Evolutionary conservation across 2,888 invertebrate genomes (phyloP).

Genomic region (Caenorhabditis imperialis): DNA sequence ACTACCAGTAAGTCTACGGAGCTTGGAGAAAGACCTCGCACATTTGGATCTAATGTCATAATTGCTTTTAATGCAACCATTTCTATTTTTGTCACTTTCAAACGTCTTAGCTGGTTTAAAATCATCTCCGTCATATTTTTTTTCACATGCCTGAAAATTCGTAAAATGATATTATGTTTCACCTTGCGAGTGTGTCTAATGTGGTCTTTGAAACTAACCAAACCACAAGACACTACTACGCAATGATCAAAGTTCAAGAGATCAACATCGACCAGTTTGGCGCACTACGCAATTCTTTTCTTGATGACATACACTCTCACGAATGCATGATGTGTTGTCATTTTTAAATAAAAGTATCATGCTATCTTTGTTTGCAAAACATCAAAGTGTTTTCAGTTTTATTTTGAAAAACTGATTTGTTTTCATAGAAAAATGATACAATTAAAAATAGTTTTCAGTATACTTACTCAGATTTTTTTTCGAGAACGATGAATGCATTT

Average conservation of each 20-base stretch:
- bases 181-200: not conserved
- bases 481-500: constrained; percentile 41
- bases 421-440: not conserved
- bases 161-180: not conserved
- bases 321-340: constrained; percentile 42
- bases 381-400: constrained; percentile 9
- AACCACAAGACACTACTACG: constrained; percentile 36
- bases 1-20: constrained; percentile 43
- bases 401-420: constrained; percentile 15
- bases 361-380: constrained; percentile 19
- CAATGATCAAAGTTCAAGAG: constrained; percentile 53
- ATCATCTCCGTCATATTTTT: constrained; percentile 61
- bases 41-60: constrained; percentile 73
- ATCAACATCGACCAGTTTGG: constrained; percentile 33
- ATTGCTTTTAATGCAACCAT: constrained; percentile 75
- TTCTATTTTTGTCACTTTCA: constrained; percentile 68
- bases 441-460: not conserved
- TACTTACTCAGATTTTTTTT: constrained; percentile 61
- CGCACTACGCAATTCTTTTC: constrained; percentile 24
- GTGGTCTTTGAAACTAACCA: constrained; percentile 36
- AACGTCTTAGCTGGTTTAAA: constrained; percentile 53
- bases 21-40: constrained; percentile 54
- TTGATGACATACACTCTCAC: constrained; percentile 17
- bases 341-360: constrained; percentile 20
- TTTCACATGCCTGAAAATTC: constrained; percentile 62